Evolutionary conservation across 2,888 invertebrate species (phyloP), one percentile per base, ranked within the genome.

Genomic region (Harpalus rufipes): DNA sequence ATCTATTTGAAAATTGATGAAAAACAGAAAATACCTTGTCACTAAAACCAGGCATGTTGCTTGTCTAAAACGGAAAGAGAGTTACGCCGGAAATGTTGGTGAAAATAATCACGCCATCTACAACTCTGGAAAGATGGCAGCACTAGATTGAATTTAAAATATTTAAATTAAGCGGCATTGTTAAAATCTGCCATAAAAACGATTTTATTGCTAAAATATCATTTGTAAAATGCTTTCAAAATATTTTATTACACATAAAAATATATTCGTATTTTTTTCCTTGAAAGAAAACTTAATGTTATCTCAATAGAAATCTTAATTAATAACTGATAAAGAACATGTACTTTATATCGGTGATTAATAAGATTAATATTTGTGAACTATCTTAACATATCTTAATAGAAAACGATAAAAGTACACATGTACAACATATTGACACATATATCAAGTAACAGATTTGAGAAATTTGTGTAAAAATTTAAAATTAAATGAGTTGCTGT

Each of bases 21-120:
- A 85, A 81, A 86, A 58, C 74, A 63, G 78, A 82, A 87, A 86
- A 87, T 89, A 95, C 95, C 95, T 95, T 95, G 92, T 95, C 94
- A 92, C 94, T 95, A 93, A 95, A 95, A 92, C 95, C 95, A 93
- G 95, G 95, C 95, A 95, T 95, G 93, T 92, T 94, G 93, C 93
- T 93, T 93, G 93, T 93, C 93, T 92, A 92, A 93, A 93, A 87
- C 93, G 93, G 93, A 95, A 95, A 95, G 85, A 94, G 94, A 89
- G 85, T 61, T 68, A 68, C 84, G 85, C 80, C 79, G 85, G 85
- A 79, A 68, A 72, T 80, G 18, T 78, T 39, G 44, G 72, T 74
- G 18, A 74, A 74, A 16, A 0, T 59, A 76, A 44, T 61, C 76
- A 51, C 51, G 61, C 5, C 41, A 32, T 39, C 14, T 21, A 10